Evolutionary conservation across 2,113 vertebrate species (phyloP), one percentile per base, ranked within the genome.

Genomic region (Callipepla californica): DNA sequence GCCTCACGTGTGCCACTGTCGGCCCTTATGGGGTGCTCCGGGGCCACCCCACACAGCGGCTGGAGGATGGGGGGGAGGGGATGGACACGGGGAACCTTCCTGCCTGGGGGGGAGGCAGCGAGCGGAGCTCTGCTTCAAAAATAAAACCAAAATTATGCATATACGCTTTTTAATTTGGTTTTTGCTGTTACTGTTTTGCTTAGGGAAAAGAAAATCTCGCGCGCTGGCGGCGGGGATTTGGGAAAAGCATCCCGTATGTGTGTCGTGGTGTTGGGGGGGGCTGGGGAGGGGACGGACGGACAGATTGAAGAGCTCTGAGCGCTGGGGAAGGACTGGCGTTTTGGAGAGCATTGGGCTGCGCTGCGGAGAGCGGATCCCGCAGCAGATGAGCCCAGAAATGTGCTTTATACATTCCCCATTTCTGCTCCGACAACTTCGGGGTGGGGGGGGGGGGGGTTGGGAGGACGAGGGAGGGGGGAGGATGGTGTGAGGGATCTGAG

Each of bases 311-410:
- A 5, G 9, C 57, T 53, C 3, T 32, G 34, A 34, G 68, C 28
- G 90, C 72, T 20, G 63, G 51, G 57, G 14, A 12, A 36, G 44
- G 40, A 12, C 18, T 67, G 21, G 26, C 30, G 26, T 73, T 78
- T 51, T 32, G 38, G 61, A 36, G 23, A n/a, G 25, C 19, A 11
- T 38, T 68, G 92, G 78, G 63, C 76, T 84, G 89, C 81, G 74
- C 23, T 14, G 77, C 84, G 15, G 79, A 34, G 45, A 63, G 45
- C 65, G 74, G 61, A 88, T 44, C 78, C 51, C 23, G 55, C 55
- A 95, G 53, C 87, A 44, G 95, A 95, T 92, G 86, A 97, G 95
- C 94, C 93, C 83, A 95, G 97, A 97, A 96, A 97, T 97, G 95
- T 96, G 81, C 84, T 95, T 93, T 81, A 96, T 96, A 70, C 34